Conservation (phyloP, 1,140 invertebrate genomes). For the Andrena cerasifolii region DNA sequence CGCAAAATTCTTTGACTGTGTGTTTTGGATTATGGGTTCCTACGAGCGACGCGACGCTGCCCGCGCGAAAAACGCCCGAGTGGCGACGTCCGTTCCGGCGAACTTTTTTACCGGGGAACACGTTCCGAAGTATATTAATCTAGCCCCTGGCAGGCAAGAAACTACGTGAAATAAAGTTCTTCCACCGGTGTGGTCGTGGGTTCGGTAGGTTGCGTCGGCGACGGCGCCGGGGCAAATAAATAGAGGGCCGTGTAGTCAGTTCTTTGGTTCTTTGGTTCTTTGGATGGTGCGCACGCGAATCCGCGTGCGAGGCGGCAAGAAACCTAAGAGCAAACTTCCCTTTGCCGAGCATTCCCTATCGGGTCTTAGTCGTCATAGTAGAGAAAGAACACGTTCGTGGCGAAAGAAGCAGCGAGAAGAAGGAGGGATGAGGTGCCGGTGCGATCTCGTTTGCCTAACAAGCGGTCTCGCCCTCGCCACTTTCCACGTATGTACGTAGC, state of each 20-base stretch:
- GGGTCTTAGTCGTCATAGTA: no score
- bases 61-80: background rate
- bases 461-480: no score
- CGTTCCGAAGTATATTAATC: slow-evolving; percentile 53
- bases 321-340: slow-evolving; percentile 55
- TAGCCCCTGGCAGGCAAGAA: slow-evolving; percentile 28
- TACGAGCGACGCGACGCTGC: background rate
- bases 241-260: background rate
- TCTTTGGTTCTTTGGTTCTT: slow-evolving; percentile 20
- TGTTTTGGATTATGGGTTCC: background rate
- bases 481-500: no score
- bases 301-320: slow-evolving; percentile 13
- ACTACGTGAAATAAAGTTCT: slow-evolving; percentile 37
- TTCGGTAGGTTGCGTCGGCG: no score
- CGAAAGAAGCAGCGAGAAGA: slow-evolving; percentile 31
- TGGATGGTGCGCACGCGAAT: background rate
- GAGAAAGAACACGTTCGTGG: no score
- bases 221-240: no score
- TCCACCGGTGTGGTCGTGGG: background rate
- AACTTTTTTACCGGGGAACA: slow-evolving; percentile 22
- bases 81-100: slow-evolving; percentile 6
- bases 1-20: background rate
- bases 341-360: slow-evolving; percentile 41
- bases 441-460: no score
- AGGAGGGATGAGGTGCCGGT: background rate